Evolutionary conservation across 2,797 vertebrate genomes (phyloP).

Genomic region (Lacerta agilis): DNA sequence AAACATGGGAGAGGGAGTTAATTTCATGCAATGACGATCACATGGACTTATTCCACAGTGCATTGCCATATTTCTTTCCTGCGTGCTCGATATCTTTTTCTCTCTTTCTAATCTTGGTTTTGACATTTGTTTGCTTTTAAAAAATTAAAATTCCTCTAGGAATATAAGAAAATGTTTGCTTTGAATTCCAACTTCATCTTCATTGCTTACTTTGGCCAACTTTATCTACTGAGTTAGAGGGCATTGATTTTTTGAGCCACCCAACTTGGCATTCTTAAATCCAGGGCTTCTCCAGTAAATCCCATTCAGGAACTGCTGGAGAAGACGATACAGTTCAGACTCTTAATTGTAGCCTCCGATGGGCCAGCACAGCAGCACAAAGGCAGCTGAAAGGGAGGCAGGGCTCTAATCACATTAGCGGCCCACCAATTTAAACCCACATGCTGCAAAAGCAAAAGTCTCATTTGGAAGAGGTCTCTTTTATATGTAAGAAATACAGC

Average conservation of each 20-base stretch:
- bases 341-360: conserved; percentile 35
- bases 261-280: conserved; percentile 51
- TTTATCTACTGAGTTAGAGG: conserved; percentile 56
- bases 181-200: conserved; percentile 72
- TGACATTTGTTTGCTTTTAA: conserved; percentile 65
- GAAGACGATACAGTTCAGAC: conserved; percentile 42
- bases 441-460: conserved; percentile 58
- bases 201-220: conserved; percentile 64
- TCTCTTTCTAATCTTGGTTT: conserved; percentile 55
- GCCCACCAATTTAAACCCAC: conserved; percentile 42
- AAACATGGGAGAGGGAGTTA: not conserved
- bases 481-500: conserved; percentile 40
- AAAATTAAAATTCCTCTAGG: conserved; percentile 69
- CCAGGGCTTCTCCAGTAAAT: conserved; percentile 46
- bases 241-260: conserved; percentile 55
- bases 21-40: conserved; percentile 51
- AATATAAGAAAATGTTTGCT: conserved; percentile 75
- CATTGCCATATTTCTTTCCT: conserved; percentile 54
- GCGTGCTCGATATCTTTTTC: conserved; percentile 56
- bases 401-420: conserved; percentile 40
- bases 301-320: conserved; percentile 41
- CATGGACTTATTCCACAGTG: conserved; percentile 24
- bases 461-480: conserved; percentile 61
- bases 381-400: conserved; percentile 29
- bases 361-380: conserved; percentile 43